phyloP scores from a whole-genome alignment of 2,113 vertebrate genomes.

The Toxotes chatareus region DNA sequence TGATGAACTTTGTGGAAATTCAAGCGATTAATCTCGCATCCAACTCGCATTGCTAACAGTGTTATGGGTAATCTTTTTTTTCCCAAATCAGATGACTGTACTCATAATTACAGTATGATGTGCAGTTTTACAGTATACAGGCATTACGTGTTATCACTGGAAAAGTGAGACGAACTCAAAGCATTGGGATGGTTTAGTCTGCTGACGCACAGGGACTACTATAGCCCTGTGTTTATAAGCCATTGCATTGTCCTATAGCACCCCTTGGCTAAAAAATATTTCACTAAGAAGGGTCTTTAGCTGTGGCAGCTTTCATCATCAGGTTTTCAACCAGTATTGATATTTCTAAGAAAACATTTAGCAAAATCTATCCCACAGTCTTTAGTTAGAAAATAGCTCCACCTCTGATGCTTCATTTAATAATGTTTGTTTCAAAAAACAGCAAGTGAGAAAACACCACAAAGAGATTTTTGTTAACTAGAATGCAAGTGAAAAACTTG shows the following conservation, averaged over 20 bases:
- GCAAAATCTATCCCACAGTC: background rate
- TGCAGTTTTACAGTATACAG: background rate
- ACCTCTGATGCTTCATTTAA: background rate
- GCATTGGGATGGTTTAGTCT: background rate
- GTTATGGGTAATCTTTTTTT: background rate
- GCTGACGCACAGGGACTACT: background rate
- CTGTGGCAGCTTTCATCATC: constrained; percentile 2
- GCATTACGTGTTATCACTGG: background rate
- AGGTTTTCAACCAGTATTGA: background rate
- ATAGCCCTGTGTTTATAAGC: background rate
- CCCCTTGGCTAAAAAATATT: background rate
- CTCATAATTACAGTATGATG: background rate
- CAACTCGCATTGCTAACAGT: background rate
- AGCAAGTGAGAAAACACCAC: too few species aligned
- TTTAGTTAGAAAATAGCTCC: background rate
- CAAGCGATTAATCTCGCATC: constrained; percentile 1
- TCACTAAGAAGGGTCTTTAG: background rate
- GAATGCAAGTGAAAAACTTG: too few species aligned
- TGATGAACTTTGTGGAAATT: background rate
- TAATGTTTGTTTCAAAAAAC: too few species aligned
- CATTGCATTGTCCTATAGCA: background rate
- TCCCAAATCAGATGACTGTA: background rate
- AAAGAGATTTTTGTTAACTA: too few species aligned
- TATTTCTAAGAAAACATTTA: constrained; percentile 7
- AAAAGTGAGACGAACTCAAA: background rate